phyloP scores from a whole-genome alignment of 2,888 invertebrate genomes.

The Orthonevra nobilis region DNA sequence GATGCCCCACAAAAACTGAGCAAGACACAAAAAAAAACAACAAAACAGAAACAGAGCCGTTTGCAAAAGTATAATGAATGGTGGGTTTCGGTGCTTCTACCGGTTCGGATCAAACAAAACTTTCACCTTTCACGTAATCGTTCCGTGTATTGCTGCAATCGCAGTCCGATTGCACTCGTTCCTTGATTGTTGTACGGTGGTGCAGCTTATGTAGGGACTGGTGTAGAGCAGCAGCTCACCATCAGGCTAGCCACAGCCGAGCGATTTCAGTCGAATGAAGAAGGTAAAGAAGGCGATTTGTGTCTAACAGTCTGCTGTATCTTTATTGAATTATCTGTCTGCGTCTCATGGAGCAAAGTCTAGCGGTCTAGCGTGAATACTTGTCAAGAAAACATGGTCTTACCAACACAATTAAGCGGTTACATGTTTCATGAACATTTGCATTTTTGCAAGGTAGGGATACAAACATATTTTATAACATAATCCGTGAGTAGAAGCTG shows the following conservation, averaged over 20 bases:
- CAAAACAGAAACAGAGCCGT: too few relatives aligned
- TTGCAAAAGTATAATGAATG: slow-evolving; percentile 65
- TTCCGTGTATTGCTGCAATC: slow-evolving; percentile 72
- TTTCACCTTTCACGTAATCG: slow-evolving; percentile 80
- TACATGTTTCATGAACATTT: slow-evolving; percentile 66
- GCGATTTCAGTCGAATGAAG: slow-evolving; percentile 22
- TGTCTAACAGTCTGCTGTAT: slow-evolving; percentile 52
- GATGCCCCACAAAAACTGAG: slow-evolving; percentile 68
- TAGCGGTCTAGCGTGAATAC: slow-evolving; percentile 50
- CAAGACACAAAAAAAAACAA: too few relatives aligned
- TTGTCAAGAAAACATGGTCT: slow-evolving; percentile 58
- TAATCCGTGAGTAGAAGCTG: slow-evolving; percentile 25
- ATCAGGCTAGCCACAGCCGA: slow-evolving; percentile 17
- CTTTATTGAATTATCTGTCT: slow-evolving; percentile 46
- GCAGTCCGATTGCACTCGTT: slow-evolving; percentile 56
- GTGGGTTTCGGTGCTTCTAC: slow-evolving; percentile 67
- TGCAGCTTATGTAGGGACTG: too few relatives aligned
- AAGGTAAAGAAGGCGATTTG: slow-evolving; percentile 40
- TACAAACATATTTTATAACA: slow-evolving; percentile 34
- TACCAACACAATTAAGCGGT: slow-evolving; percentile 60
- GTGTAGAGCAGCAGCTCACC: too few relatives aligned
- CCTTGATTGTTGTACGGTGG: slow-evolving; percentile 48
- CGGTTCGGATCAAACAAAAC: slow-evolving; percentile 74
- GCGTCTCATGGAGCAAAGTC: slow-evolving; percentile 50
- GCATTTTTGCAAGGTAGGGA: slow-evolving; percentile 48